Percentiles rank a stretch among this genome's conserved stretches.
These are phyloP conservation scores for Drosophila punjabiensis DNA, from an alignment of 1,140 invertebrate species.

Conservation along the genomic window DNA sequence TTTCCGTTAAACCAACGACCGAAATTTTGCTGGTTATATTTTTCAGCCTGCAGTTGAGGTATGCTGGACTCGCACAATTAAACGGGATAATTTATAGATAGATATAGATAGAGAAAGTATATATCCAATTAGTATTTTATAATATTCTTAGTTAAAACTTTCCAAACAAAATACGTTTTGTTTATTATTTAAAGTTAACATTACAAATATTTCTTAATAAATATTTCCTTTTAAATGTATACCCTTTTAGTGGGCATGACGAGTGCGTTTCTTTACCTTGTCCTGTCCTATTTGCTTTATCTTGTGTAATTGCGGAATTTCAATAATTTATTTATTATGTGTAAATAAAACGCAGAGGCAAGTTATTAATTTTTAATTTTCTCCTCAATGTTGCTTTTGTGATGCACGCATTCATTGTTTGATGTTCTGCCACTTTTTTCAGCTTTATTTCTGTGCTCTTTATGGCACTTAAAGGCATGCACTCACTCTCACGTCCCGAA, in stretches of 20 bases:
- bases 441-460: constrained; percentile 24
- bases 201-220: too few species aligned
- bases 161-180: not conserved
- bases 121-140: too few species aligned
- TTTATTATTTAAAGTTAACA: too few species aligned
- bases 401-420: constrained; percentile 34
- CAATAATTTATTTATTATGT: constrained; percentile 80
- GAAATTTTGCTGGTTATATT: constrained; percentile 15
- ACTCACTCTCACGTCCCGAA: constrained; percentile 5
- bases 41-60: not conserved
- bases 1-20: constrained; percentile 59
- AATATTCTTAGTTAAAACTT: not conserved
- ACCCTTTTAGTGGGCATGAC: not conserved
- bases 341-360: constrained; percentile 70
- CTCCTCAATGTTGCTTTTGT: constrained; percentile 49
- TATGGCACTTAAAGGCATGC: constrained; percentile 42
- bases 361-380: constrained; percentile 80
- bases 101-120: too few species aligned
- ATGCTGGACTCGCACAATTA: not conserved
- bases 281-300: constrained; percentile 38
- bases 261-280: not conserved
- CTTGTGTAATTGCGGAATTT: constrained; percentile 78
- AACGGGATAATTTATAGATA: too few species aligned
- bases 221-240: not conserved
- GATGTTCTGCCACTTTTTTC: constrained; percentile 34